Percentiles rank a stretch among this genome's conserved stretches.
Evolutionary conservation across 2,797 vertebrate species (phyloP).

Genomic region (Glossophaga mutica): DNA sequence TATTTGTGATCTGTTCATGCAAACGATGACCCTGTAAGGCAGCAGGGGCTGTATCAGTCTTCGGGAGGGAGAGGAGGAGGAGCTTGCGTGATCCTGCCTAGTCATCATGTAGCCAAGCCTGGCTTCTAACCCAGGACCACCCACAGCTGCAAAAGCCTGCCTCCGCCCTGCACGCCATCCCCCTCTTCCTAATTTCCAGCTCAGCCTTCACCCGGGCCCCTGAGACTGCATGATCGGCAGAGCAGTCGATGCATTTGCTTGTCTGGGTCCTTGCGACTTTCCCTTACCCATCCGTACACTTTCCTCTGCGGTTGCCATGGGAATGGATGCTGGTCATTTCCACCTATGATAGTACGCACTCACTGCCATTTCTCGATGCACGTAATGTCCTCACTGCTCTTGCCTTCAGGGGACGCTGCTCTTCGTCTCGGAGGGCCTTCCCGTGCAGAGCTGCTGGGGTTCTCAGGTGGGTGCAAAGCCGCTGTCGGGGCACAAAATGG

Average conservation of each 20-base stretch:
- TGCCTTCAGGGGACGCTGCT: background rate
- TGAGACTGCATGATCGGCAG: background rate
- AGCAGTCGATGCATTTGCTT: background rate
- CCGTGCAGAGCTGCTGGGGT: background rate
- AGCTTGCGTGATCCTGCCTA: background rate
- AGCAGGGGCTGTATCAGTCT: background rate
- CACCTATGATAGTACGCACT: background rate
- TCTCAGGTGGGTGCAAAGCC: background rate
- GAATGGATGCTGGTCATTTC: background rate
- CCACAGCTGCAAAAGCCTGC: background rate
- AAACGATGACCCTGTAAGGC: background rate
- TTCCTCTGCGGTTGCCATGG: background rate
- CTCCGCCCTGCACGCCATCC: background rate
- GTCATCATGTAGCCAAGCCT: background rate
- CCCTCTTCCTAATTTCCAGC: background rate
- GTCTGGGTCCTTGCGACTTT: background rate
- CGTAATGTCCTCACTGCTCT: background rate
- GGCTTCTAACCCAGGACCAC: background rate
- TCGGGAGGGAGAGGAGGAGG: background rate
- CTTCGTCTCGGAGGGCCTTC: background rate
- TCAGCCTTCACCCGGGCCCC: background rate
- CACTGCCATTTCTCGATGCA: background rate
- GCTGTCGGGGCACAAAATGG: background rate
- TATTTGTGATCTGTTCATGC: background rate
- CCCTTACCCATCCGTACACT: background rate